Base-by-base conservation (phyloP, 2,797 vertebrate species). In the Diceros bicornis region DNA sequence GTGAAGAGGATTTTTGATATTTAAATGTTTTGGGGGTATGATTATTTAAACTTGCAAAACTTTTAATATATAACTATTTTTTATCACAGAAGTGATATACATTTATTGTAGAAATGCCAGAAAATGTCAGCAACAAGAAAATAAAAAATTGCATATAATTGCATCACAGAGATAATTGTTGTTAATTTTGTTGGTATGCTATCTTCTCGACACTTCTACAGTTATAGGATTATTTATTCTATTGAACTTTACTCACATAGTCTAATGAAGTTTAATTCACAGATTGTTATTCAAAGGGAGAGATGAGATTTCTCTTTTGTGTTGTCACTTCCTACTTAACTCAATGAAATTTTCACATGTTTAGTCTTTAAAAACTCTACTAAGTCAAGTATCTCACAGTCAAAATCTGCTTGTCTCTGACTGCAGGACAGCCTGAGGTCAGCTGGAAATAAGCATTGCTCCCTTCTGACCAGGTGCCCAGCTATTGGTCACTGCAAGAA, bases 261-360 rank as follows among this genome's bases (percentile, higher is more conserved):
- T 32, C 37, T 64, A 90, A 25, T 69, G 44, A 86, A 85, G 78
- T 96, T 97, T 64, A 86, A 93, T 78, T 86, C 83, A 95, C 1
- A 84, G 62, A 69, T 44, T 96, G 50, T 52, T 66, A 69, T 64
- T 95, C 14, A 62, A 75, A 89, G 12, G 32, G 12, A 64, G 20
- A 61, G 16, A 64, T 57, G 27, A 74, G 29, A 71, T 90, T 93
- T 83, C 41, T 79, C 66, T 74, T 85, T 61, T 52, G 50, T 69
- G 47, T 25, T 68, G 20, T 77, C 18, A 44, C 10, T 87, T 83
- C 27, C 52, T 32, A 78, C 52, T 64, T 93, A 29, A 34, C n/a
- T 81, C 55, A 86, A 1, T 82, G 57, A 59, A 64, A 91, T 84
- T 34, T 78, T 79, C n/a, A 8, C 50, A 50, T 23, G 9, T 74